A percentile compares a stretch with the other conserved stretches of the same genome.
Evolutionary conservation across 2,888 invertebrate genomes (phyloP).

Genomic region (Anaspis maculata): DNA sequence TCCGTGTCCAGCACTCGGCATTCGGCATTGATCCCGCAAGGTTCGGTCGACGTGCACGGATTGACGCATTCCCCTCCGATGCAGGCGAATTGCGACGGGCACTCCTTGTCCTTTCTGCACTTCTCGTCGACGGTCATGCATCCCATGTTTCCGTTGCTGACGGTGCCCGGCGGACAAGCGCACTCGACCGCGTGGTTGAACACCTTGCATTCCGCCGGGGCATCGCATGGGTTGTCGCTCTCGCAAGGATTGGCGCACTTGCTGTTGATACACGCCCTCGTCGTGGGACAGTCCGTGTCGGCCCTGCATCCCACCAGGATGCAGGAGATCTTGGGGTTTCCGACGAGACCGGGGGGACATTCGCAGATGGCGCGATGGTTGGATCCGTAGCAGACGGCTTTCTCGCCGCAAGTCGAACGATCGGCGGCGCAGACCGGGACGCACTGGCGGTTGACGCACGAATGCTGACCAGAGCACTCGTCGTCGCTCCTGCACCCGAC

Average conservation of each 20-base stretch:
- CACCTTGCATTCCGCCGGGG: conserved; percentile 66
- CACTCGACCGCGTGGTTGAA: conserved; percentile 72
- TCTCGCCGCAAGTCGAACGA: conserved; percentile 62
- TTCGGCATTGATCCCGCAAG: conserved; percentile 73
- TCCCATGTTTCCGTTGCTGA: conserved; percentile 53
- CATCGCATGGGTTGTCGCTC: conserved; percentile 57
- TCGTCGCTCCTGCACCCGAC: conserved; percentile 64
- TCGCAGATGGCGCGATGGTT: conserved; percentile 78
- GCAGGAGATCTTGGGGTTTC: conserved; percentile 73
- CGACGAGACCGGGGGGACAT: conserved; percentile 71
- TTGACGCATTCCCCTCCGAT: conserved; percentile 74
- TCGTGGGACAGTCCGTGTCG: conserved; percentile 72
- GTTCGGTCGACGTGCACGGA: conserved; percentile 69
- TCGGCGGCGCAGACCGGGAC: conserved; percentile 70
- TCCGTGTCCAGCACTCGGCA: conserved; percentile 73
- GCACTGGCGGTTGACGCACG: conserved; percentile 77
- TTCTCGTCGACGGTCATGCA: conserved; percentile 54
- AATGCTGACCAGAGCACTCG: conserved; percentile 74
- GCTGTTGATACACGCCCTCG: conserved; percentile 72
- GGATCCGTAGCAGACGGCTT: conserved; percentile 71
- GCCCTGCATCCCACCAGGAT: conserved; percentile 71
- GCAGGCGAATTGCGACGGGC: conserved; percentile 76
- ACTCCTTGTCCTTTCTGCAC: conserved; percentile 73
- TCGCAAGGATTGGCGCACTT: conserved; percentile 73
- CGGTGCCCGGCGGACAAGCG: conserved; percentile 69